Base-by-base conservation (phyloP, 2,888 invertebrate genomes). In the Tryphoninae sp. region DNA sequence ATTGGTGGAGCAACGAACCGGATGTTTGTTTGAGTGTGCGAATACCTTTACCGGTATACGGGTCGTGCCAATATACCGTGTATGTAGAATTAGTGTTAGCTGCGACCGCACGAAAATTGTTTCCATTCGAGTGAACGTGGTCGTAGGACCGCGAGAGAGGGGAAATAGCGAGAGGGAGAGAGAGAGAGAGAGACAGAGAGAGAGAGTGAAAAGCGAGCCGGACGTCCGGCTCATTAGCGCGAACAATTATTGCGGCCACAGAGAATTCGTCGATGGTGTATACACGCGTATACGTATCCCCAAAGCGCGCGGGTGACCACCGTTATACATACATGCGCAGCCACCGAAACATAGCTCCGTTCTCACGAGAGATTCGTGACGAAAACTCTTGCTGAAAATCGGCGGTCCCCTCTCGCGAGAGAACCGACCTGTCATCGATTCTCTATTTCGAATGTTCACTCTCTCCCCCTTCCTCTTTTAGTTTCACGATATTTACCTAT, bases 231-330 rank as follows among this genome's bases (percentile, higher is more conserved):
- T 82, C 78, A 82, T 82, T 82, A 82, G 83, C 81, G 76, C 74
- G 78, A 85, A 81, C 84, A 84, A 84, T 84, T 84, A 84, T 84
- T 83, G 62, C 82, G 76, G 79, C 81, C 73, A 71, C 78, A 68
- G 67, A 75, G 75, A 79, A 81, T 75, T 75, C 68, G 49, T 62
- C 78, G 81, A 61, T 59, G 59, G 40, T 65, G 42, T 19, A 22
- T 42, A 64, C 19, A 55, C 19, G 45, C 45, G 26, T 58, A 40
- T 33, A 69, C 40, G 58, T 19, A 33, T 61, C 16, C 61, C 26
- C 23, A 16, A 26, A 72, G 22, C 45, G 42, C 6, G 45, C 6
- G 45, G 26, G 45, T 73, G 23, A 53, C 59, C 62, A 19, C 11
- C 53, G 53, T 53, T 53, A 53, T 19, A 68, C 68, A 61, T 68